Evolutionary conservation across 2,888 invertebrate genomes (phyloP), one percentile per base, ranked within the genome.

Genomic region (Tholera decimalis): DNA sequence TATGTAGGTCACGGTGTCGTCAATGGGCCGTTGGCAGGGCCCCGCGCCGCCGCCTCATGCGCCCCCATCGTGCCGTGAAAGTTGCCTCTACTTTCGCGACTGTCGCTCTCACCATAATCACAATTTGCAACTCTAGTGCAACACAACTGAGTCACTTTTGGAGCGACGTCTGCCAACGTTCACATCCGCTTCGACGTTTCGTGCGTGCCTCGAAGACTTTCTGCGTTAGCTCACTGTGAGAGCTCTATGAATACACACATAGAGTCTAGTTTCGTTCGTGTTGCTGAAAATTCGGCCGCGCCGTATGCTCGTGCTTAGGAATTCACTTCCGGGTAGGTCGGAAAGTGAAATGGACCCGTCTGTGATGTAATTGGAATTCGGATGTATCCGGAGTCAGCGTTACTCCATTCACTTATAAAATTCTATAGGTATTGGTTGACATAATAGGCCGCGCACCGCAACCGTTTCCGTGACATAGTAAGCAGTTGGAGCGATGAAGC

Each of bases 311-410:
- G 90, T 89, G 93, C 95, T 95, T 92, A 94, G 94, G 95, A 95
- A 95, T 95, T 95, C 93, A 95, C 93, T 95, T 95, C 95, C 95
- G 95, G 95, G 95, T 95, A 91, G 92, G 93, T 94, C 95, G 94
- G 92, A 95, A 95, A 95, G 95, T 95, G 95, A 95, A 95, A 95
- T 95, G 94, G 95, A 90, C 93, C 93, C 92, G 93, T 95, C 95
- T 92, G 91, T 95, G 94, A 95, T 95, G 95, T 94, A 95, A 95
- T 95, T 93, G 95, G 95, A 95, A 95, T 95, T 94, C 92, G 94
- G 95, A 95, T 95, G 90, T 95, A 93, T 95, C 95, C 95, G 95
- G 93, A 94, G 92, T 93, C 92, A 88, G 89, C 88, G 91, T 92
- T 92, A 91, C 92, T 92, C 94, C 94, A 92, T 94, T 94, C 95